Evolutionary conservation across 2,888 invertebrate genomes (phyloP), one percentile per base, ranked within the genome.

Genomic region (Amaurobius ferox): DNA sequence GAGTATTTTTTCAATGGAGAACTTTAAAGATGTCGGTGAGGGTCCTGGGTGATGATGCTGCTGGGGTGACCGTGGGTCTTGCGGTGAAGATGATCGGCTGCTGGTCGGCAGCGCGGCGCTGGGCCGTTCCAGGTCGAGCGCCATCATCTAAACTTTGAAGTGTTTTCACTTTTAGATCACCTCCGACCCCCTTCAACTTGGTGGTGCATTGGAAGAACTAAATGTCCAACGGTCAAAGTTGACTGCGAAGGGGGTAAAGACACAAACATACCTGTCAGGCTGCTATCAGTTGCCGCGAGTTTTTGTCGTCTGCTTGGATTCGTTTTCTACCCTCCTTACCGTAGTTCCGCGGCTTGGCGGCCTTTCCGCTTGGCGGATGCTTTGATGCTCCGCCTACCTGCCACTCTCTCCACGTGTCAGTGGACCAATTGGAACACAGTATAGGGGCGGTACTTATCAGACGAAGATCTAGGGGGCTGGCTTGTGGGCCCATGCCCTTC

Each of bases 1-100:
- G 1, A 89, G 76, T 13, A 89, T 89, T 68, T 88, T 88, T 35
- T 89, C 89, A 40, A 89, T 89, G 30, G 89, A 89, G 40, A 89
- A 89, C 64, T 89, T 89, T n/a, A 89, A 79, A 5, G 62, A 1
- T 19, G 79, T 19, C 2, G 44, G 26, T 3, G 19, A 1, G 26
- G 62, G 16, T 1, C 29, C 16, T 7, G 74, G 72, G 11, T 28
- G 7, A 13, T 7, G 55, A 11, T 71, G 73, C 16, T 35, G 35
- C 62, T 30, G 35, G 1, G 40, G 23, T n/a, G 62, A 30, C 73
- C 73, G 30, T 13, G 40, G 26, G 40, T 76, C 44, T 39, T 67
- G 67, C 9, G 83, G 83, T 2, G 83, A 77, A 3, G 83, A 55
- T 16, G 83, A 77, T 16, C 77, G 73, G 62, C 78, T 67, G 2